Evolutionary conservation across 1,140 invertebrate species (phyloP).

Genomic region (Meteorus sp.): DNA sequence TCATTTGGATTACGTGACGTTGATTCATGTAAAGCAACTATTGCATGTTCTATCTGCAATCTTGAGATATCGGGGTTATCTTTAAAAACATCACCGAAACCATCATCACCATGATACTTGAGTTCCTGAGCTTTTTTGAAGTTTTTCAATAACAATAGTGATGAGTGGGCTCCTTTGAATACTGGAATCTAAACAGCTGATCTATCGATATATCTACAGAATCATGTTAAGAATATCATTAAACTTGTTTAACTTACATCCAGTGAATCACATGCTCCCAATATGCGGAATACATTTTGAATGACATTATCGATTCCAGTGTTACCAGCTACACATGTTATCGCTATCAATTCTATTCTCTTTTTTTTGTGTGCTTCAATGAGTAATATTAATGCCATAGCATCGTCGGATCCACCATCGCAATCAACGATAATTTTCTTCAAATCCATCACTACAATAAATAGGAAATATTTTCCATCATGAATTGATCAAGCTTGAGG

Average conservation of each 20-base stretch:
- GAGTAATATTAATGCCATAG: constrained; percentile 64
- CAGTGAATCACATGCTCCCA: constrained; percentile 54
- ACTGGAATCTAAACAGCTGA: constrained; percentile 65
- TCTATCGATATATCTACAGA: neutral
- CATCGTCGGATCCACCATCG: constrained; percentile 69
- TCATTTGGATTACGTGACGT: constrained; percentile 56
- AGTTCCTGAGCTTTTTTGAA: constrained; percentile 29
- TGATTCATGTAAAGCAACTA: constrained; percentile 57
- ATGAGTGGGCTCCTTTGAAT: constrained; percentile 62
- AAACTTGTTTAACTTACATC: constrained; percentile 53
- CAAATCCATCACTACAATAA: constrained; percentile 28
- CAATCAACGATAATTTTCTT: constrained; percentile 64
- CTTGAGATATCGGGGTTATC: constrained; percentile 45
- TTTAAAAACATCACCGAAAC: constrained; percentile 65
- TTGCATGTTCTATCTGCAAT: constrained; percentile 54
- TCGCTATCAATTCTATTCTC: constrained; percentile 61
- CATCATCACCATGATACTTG: constrained; percentile 65
- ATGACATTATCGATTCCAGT: constrained; percentile 63
- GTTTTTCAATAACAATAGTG: constrained; percentile 54
- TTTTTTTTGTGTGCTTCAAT: constrained; percentile 59
- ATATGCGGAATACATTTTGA: constrained; percentile 64
- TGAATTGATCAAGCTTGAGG: too few species aligned
- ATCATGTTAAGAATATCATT: neutral
- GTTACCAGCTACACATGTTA: constrained; percentile 69
- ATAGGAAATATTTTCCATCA: neutral